Percentiles rank a stretch among this genome's conserved stretches.
These are phyloP conservation scores for Glyphotaelius pellucidus DNA, from an alignment of 2,888 invertebrate species.

Conservation along the genomic window DNA sequence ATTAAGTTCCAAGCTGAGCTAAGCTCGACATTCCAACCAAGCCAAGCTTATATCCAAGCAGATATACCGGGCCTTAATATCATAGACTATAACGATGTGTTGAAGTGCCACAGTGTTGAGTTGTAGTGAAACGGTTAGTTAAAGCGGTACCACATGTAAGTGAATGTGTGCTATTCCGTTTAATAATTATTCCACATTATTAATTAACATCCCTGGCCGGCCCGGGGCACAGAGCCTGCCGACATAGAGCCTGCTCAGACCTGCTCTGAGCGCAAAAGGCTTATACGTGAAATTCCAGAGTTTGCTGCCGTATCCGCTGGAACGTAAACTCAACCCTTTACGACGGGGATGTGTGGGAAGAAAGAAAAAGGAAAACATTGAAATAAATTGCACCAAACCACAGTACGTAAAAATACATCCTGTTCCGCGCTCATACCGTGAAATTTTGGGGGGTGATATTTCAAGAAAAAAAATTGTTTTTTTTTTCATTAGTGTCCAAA, in stretches of 20 bases:
- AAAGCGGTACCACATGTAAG: not conserved
- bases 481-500: too few relatives aligned
- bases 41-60: too few relatives aligned
- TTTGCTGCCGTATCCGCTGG: conserved; percentile 18
- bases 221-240: not conserved
- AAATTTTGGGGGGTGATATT: too few relatives aligned
- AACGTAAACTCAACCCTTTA: conserved; percentile 19
- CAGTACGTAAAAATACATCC: too few relatives aligned
- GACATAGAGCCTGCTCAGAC: not conserved
- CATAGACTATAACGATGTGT: too few relatives aligned
- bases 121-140: not conserved
- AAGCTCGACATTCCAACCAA: too few relatives aligned
- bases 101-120: too few relatives aligned
- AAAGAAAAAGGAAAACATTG: not conserved
- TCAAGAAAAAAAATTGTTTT: too few relatives aligned
- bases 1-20: too few relatives aligned
- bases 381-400: too few relatives aligned
- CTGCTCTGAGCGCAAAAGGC: not conserved
- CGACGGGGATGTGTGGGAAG: not conserved
- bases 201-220: not conserved
- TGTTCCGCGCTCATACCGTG: too few relatives aligned
- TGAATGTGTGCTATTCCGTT: not conserved
- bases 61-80: too few relatives aligned
- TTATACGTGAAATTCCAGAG: conserved; percentile 15
- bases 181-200: not conserved